Conservation (phyloP, 2,888 invertebrate species). For the Asteroscopus sphinx region DNA sequence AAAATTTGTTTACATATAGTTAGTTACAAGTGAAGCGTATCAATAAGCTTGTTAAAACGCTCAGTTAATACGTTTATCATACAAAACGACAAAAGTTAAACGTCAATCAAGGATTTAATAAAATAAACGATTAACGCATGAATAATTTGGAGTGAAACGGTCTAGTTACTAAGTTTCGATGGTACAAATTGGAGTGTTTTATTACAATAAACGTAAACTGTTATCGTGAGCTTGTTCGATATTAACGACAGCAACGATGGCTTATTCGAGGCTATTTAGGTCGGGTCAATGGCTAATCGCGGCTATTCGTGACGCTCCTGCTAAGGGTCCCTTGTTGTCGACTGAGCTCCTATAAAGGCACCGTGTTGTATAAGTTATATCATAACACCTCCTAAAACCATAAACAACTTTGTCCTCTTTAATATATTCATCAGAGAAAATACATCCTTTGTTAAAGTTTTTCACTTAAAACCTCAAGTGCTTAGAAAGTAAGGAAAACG, state of each 20-base stretch:
- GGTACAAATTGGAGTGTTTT: conserved; percentile 64
- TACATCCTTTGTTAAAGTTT: conserved; percentile 21
- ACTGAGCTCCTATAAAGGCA: conserved; percentile 36
- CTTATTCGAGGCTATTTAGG: conserved; percentile 78
- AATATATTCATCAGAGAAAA: conserved; percentile 19
- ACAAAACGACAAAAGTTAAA: conserved; percentile 1
- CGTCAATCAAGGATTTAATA: conserved; percentile 7
- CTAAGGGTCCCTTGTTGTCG: conserved; percentile 61
- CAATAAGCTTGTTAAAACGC: no score
- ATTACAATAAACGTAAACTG: conserved; percentile 66
- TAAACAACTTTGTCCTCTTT: conserved; percentile 7
- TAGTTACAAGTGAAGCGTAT: no score
- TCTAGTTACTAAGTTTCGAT: conserved; percentile 60
- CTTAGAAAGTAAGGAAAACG: conserved; percentile 23
- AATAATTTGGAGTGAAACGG: conserved; percentile 36
- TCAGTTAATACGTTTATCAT: no score
- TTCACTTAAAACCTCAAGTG: conserved; percentile 8
- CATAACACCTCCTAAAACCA: conserved; percentile 44
- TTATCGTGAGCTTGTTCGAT: conserved; percentile 74
- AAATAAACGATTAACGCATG: conserved; percentile 39
- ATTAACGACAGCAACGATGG: conserved; percentile 75
- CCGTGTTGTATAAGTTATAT: no score
- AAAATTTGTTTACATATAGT: no score
- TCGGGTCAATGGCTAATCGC: conserved; percentile 82
- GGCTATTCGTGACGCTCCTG: conserved; percentile 72